These are phyloP conservation scores for Eulemur rubriventer DNA, from an alignment of 2,797 vertebrate species.

Conservation along the genomic window DNA sequence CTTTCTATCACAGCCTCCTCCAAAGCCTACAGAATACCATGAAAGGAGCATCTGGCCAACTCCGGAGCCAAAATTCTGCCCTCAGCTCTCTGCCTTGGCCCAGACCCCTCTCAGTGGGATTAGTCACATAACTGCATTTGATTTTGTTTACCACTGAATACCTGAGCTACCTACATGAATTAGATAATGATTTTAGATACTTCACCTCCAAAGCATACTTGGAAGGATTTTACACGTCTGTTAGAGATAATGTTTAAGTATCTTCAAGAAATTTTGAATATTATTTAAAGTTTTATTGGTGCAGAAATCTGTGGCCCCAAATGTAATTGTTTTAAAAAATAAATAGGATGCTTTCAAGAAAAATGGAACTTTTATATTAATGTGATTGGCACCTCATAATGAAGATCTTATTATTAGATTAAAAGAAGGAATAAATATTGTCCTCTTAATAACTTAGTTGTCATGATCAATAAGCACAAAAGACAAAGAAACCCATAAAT, in stretches of 20 bases:
- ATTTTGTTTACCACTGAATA: slow-evolving; percentile 71
- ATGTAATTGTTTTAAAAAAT: not conserved
- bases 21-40: slow-evolving; percentile 45
- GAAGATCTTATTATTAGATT: not conserved
- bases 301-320: not conserved
- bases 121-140: slow-evolving; percentile 74
- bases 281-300: slow-evolving; percentile 64
- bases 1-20: not conserved
- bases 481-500: not conserved
- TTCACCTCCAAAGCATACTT: not conserved
- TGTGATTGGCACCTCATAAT: not conserved
- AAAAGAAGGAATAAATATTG: not conserved
- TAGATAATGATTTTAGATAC: slow-evolving; percentile 9
- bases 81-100: slow-evolving; percentile 69
- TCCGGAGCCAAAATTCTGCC: slow-evolving; percentile 73
- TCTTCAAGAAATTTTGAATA: slow-evolving; percentile 77
- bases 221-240: slow-evolving; percentile 31
- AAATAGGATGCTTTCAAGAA: not conserved
- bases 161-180: not conserved
- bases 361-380: not conserved
- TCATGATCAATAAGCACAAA: not conserved
- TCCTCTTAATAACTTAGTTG: not conserved
- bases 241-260: slow-evolving; percentile 69
- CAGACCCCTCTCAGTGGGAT: slow-evolving; percentile 69
- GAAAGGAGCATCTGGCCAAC: slow-evolving; percentile 69